Evolutionary conservation across 2,888 invertebrate species (phyloP), one percentile per base, ranked within the genome.

Genomic region (Miltochrista miniata): DNA sequence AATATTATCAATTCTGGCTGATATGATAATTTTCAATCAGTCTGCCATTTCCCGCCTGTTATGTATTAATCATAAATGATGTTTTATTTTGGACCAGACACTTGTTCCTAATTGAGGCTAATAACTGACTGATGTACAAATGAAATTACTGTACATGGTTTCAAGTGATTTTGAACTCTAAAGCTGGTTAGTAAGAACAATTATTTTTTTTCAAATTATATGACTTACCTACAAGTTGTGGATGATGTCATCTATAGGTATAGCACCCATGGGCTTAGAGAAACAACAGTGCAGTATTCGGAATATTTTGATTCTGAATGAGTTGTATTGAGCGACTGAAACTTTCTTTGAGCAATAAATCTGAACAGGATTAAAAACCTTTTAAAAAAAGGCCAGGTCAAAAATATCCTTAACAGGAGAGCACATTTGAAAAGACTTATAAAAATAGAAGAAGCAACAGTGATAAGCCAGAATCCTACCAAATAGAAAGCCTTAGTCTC

Each of bases 71-170:
- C 56, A 70, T 72, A 52, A 76, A 74, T 79, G 61, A 67, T 73
- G 70, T 79, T 81, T 78, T 77, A 82, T 79, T 80, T 83, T 79
- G 55, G 66, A 70, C 61, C 70, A 73, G 62, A 74, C 74, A 76
- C 72, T 68, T 76, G 62, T 69, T 70, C 68, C 76, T 87, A 86
- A 88, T 87, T 88, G 82, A 79, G 70, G 54, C 79, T 86, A 87
- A 86, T 86, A 82, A 80, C 74, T 70, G 51, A 50, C 57, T 59
- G 52, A 68, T 69, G 64, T 67, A 63, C 58, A 54, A 61, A 63
- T 62, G 52, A 56, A 69, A 68, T 67, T 61, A 42, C 46, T n/a
- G 51, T 41, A 49, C 45, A 46, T 38, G 41, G 18, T 24, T 44
- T 18, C 49, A 68, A 15, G 52, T 50, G 49, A 78, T 59, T 75